Percentiles rank a stretch among this genome's conserved stretches.
Conservation (phyloP, 2,113 vertebrate species). For the Etheostoma cragini region DNA sequence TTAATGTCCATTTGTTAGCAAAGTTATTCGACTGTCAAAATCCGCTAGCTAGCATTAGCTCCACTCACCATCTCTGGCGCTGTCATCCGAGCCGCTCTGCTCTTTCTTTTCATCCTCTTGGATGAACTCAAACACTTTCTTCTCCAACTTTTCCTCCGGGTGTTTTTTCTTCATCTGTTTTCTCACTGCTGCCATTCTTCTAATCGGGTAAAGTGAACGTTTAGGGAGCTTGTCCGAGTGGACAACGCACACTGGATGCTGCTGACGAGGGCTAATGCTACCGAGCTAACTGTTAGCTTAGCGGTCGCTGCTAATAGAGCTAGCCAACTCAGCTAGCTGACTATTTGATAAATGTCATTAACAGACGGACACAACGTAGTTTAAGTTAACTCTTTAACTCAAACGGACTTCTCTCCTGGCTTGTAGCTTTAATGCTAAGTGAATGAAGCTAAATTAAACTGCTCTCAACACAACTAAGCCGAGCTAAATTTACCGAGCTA, state of each 20-base stretch:
- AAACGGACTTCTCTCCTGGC: fast-evolving
- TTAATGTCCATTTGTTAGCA: too few species aligned
- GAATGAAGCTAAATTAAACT: not conserved
- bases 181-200: constrained; percentile 69
- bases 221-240: not conserved
- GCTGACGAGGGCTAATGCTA: not conserved
- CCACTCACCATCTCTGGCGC: constrained; percentile 57
- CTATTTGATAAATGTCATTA: not conserved
- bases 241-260: not conserved
- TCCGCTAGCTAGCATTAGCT: not conserved
- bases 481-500: not conserved
- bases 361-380: not conserved
- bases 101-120: constrained; percentile 68
- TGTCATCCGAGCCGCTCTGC: constrained; percentile 75
- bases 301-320: not conserved
- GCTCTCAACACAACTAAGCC: too few species aligned
- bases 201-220: not conserved
- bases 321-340: not conserved
- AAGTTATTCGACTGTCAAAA: too few species aligned
- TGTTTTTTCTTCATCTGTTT: constrained; percentile 72
- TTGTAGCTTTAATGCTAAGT: fast-evolving
- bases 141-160: constrained; percentile 29
- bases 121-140: constrained; percentile 70
- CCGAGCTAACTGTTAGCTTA: not conserved
- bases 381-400: not conserved